phyloP scores from a whole-genome alignment of 2,888 invertebrate species.

The Pharmacophagus antenor region DNA sequence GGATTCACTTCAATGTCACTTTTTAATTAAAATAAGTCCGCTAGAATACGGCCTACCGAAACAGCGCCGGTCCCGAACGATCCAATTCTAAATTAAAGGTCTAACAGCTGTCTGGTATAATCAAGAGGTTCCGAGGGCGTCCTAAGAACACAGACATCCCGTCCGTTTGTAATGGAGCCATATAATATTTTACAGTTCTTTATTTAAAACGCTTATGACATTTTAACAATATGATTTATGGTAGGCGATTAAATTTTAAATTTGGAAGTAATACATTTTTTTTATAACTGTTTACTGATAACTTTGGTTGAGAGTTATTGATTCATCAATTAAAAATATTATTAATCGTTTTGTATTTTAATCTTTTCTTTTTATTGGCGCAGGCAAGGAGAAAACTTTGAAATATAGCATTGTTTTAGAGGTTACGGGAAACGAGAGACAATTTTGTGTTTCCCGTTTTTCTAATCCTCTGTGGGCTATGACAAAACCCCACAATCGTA shows the following conservation, averaged over 20 bases:
- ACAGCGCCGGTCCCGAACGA: neutral
- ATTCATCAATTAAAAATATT: no score
- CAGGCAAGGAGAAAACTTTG: no score
- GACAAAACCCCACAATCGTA: no score
- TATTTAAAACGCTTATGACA: neutral
- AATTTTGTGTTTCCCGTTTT: no score
- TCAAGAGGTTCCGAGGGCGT: neutral
- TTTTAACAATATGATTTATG: neutral
- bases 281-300: no score
- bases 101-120: slow-evolving; percentile 7
- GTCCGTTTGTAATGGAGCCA: neutral
- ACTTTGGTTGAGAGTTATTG: no score
- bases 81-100: slow-evolving; percentile 6
- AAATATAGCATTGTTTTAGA: no score
- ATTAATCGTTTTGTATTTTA: no score
- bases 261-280: neutral
- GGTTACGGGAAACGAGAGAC: no score
- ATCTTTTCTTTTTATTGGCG: no score
- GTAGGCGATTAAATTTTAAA: neutral
- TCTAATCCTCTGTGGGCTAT: no score
- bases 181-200: neutral
- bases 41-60: neutral
- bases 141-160: neutral
- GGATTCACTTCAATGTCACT: neutral
- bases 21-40: slow-evolving; percentile 2